Evolutionary conservation across 2,888 invertebrate species (phyloP).

Genomic region (Eulithis prunata): DNA sequence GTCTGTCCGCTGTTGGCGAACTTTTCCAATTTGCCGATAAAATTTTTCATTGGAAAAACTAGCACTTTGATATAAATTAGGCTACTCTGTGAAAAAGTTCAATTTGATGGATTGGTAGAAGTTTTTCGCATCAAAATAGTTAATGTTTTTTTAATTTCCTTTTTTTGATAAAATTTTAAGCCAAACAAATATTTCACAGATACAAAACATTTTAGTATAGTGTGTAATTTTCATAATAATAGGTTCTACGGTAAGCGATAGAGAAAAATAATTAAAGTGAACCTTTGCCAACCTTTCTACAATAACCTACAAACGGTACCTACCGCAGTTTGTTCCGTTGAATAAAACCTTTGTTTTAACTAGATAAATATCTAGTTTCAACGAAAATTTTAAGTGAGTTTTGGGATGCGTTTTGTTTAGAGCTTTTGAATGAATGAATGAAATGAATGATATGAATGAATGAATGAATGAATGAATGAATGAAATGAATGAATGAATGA

Average conservation of each 20-base stretch:
- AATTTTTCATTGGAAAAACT: conserved; percentile 36
- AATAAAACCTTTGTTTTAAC: conserved; percentile 1
- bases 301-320: neutral
- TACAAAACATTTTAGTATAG: no score
- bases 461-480: no score
- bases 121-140: no score
- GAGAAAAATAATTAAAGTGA: no score
- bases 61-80: conserved; percentile 19
- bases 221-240: no score
- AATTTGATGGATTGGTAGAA: neutral
- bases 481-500: no score
- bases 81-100: neutral
- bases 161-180: no score
- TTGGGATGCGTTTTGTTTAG: conserved; percentile 1
- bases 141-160: no score
- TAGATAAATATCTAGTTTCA: conserved; percentile 9
- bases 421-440: no score
- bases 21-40: conserved; percentile 44
- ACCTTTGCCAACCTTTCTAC: neutral
- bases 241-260: no score
- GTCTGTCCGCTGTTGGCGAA: conserved; percentile 21
- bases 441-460: no score
- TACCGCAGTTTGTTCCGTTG: neutral
- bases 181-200: no score
- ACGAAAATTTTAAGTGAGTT: conserved; percentile 2